phyloP scores from a whole-genome alignment of 2,888 invertebrate species.

The Petrolisthes manimaculis region DNA sequence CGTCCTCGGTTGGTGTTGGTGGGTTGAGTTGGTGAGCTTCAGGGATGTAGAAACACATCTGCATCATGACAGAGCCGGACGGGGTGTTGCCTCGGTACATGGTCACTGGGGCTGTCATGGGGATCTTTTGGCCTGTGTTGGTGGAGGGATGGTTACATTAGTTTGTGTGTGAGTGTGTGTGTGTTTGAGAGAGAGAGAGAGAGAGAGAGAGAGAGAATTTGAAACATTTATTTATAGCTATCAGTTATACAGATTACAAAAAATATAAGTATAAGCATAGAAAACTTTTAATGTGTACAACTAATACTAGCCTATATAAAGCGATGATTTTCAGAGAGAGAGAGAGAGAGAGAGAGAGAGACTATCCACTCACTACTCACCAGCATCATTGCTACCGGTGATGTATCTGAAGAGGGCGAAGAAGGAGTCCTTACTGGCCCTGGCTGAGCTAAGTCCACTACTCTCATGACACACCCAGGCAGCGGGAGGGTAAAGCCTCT shows the following conservation, averaged over 20 bases:
- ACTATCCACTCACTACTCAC: background rate
- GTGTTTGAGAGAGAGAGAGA: too few species aligned
- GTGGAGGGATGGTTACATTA: background rate
- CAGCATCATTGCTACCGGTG: slow-evolving; percentile 17
- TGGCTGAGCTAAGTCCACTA: background rate
- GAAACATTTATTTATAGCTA: too few species aligned
- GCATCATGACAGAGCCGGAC: background rate
- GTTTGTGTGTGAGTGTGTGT: too few species aligned
- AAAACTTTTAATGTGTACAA: too few species aligned
- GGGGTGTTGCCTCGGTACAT: background rate
- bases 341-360: slow-evolving; percentile 3
- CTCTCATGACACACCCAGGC: slow-evolving; percentile 15
- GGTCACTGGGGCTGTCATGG: slow-evolving; percentile 32
- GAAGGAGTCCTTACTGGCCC: slow-evolving; percentile 9
- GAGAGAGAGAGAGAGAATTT: too few species aligned
- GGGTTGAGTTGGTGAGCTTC: background rate
- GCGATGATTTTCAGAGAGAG: too few species aligned
- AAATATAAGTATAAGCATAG: too few species aligned
- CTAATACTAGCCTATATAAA: too few species aligned
- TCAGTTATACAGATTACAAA: too few species aligned
- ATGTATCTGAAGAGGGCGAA: slow-evolving; percentile 32
- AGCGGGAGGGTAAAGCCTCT: background rate
- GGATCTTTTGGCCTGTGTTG: background rate
- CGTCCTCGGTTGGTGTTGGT: background rate
- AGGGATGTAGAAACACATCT: slow-evolving; percentile 34